phyloP scores from a whole-genome alignment of 2,888 invertebrate genomes.

The Amblyjoppa proteus region DNA sequence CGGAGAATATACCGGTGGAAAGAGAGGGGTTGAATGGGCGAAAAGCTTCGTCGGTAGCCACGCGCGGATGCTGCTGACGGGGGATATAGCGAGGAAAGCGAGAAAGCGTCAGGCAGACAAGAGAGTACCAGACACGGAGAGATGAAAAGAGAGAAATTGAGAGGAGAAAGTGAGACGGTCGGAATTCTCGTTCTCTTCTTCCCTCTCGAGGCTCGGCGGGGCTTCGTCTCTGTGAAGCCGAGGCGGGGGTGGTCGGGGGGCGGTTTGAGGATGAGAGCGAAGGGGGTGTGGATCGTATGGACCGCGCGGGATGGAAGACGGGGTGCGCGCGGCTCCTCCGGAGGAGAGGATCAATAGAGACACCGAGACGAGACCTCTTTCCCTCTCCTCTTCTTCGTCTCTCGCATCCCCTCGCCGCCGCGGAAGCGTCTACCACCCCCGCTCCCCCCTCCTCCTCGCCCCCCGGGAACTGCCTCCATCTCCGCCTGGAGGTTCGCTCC shows the following conservation, averaged over 20 bases:
- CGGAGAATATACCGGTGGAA: slow-evolving; percentile 55
- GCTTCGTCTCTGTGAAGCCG: slow-evolving; percentile 56
- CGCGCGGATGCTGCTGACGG: slow-evolving; percentile 60
- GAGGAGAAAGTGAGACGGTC: slow-evolving; percentile 60
- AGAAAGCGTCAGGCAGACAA: slow-evolving; percentile 55
- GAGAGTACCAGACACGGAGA: slow-evolving; percentile 60
- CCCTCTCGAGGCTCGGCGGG: slow-evolving; percentile 55
- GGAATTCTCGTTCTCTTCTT: slow-evolving; percentile 64
- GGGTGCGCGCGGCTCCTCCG: slow-evolving; percentile 84
- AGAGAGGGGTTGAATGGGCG: slow-evolving; percentile 58
- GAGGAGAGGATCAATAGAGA: slow-evolving; percentile 85
- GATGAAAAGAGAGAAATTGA: slow-evolving; percentile 52
- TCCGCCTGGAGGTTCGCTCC: slow-evolving; percentile 58
- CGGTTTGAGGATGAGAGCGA: slow-evolving; percentile 79
- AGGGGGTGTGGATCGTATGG: slow-evolving; percentile 73
- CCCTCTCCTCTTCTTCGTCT: slow-evolving; percentile 73
- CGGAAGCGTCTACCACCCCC: slow-evolving; percentile 56
- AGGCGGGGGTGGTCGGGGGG: slow-evolving; percentile 67
- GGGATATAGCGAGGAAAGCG: slow-evolving; percentile 38
- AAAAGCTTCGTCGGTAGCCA: slow-evolving; percentile 44
- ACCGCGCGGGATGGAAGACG: slow-evolving; percentile 79
- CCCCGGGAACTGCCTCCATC: slow-evolving; percentile 60
- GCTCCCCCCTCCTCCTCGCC: slow-evolving; percentile 53
- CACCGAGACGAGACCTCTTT: slow-evolving; percentile 84
- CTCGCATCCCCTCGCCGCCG: slow-evolving; percentile 55